phyloP scores from a whole-genome alignment of 2,797 vertebrate genomes.

The Amphiprion clarkii region DNA sequence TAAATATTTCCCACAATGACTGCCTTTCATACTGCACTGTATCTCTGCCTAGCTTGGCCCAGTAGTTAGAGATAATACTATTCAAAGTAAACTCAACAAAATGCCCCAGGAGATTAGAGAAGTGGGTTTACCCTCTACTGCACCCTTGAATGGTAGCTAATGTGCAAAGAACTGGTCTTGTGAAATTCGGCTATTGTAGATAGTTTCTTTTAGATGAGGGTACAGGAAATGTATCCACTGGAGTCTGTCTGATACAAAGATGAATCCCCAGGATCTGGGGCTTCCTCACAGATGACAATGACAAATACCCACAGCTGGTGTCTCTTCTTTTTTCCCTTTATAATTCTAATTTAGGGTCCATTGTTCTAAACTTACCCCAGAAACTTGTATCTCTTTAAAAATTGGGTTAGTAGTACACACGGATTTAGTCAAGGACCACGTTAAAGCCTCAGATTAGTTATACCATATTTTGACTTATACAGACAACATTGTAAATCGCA shows the following conservation, averaged over 20 bases:
- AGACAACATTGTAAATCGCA: background rate
- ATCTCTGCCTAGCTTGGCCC: background rate
- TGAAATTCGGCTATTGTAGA: slow-evolving; percentile 31
- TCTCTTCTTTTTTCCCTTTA: slow-evolving; percentile 25
- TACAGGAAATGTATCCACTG: slow-evolving; percentile 36
- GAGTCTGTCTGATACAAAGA: slow-evolving; percentile 59
- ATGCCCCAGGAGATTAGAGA: slow-evolving; percentile 1
- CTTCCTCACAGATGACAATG: slow-evolving; percentile 80
- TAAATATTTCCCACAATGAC: background rate
- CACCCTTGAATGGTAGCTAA: slow-evolving; percentile 18
- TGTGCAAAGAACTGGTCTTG: slow-evolving; percentile 24
- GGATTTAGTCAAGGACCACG: slow-evolving; percentile 56
- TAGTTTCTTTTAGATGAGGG: slow-evolving; percentile 35
- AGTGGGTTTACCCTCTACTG: slow-evolving; percentile 19
- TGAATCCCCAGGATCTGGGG: slow-evolving; percentile 67
- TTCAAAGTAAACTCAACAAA: slow-evolving; percentile 11
- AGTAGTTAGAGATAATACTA: background rate
- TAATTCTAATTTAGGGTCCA: slow-evolving; percentile 66
- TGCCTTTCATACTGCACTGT: background rate
- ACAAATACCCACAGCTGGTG: slow-evolving; percentile 73
- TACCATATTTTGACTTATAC: slow-evolving; percentile 13
- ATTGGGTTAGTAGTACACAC: slow-evolving; percentile 80
- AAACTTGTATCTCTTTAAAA: slow-evolving; percentile 63
- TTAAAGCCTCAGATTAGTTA: slow-evolving; percentile 34
- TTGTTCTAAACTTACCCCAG: slow-evolving; percentile 73